phyloP scores from a whole-genome alignment of 37 sponge, comb jelly and placozoan genomes.

The Cliona cf. orientalis region DNA sequence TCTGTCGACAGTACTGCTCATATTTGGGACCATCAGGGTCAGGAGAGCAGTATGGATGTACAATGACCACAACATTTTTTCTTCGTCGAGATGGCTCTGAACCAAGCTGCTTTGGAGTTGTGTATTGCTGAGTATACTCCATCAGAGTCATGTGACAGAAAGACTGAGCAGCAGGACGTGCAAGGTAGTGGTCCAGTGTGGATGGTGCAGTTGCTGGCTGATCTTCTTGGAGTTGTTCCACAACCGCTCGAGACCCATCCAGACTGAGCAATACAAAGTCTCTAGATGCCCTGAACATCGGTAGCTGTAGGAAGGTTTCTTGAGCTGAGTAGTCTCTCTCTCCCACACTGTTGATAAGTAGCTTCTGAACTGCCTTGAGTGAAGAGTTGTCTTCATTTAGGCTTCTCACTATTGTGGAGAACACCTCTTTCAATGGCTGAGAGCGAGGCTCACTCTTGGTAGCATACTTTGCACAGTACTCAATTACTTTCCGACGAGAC shows the following conservation, averaged over 20 bases:
- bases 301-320: constrained; percentile 38
- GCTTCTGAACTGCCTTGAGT: too few relatives aligned
- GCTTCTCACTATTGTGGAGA: constrained; percentile 13
- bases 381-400: constrained; percentile 30
- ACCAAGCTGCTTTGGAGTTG: constrained; percentile 28
- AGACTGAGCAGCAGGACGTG: not conserved
- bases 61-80: constrained; percentile 36
- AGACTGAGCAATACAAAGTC: constrained; percentile 25
- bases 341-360: too few relatives aligned
- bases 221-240: not conserved
- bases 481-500: too few relatives aligned
- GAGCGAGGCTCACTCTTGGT: too few relatives aligned
- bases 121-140: constrained; percentile 15
- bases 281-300: constrained; percentile 22
- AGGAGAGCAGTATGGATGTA: constrained; percentile 43
- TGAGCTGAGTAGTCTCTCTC: too few relatives aligned
- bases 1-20: constrained; percentile 45
- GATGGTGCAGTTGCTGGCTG: not conserved
- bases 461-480: too few relatives aligned
- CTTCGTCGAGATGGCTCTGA: not conserved
- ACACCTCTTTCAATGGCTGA: constrained; percentile 19
- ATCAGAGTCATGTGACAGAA: constrained; percentile 12
- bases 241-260: constrained; percentile 32
- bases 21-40: constrained; percentile 59
- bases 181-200: constrained; percentile 12